Percentiles rank a stretch among this genome's conserved stretches.
These are phyloP conservation scores for Anableps anableps DNA, from an alignment of 2,797 vertebrate species.

Conservation along the genomic window DNA sequence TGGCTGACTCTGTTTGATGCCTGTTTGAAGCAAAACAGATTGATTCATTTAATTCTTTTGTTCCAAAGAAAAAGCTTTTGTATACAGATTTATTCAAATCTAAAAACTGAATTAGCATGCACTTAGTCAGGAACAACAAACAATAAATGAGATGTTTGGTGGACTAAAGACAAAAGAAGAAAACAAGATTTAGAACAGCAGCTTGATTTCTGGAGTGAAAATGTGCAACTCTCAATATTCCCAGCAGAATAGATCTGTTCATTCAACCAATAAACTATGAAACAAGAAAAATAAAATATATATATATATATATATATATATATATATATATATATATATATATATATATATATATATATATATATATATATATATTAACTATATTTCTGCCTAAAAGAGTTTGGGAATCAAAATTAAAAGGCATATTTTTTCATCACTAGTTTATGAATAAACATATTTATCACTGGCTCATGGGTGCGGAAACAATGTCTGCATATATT, in stretches of 20 bases:
- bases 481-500: conserved; percentile 36
- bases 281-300: not conserved
- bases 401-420: conserved; percentile 25
- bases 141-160: not conserved
- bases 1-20: conserved; percentile 82
- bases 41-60: not conserved
- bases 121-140: not conserved
- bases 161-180: conserved; percentile 2
- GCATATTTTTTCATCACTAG: conserved; percentile 6
- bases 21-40: conserved; percentile 60
- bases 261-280: conserved; percentile 11
- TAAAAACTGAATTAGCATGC: conserved; percentile 6
- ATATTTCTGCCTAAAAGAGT: conserved; percentile 8
- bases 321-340: no score
- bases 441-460: conserved; percentile 45
- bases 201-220: not conserved
- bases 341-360: no score
- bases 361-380: not conserved
- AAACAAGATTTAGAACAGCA: not conserved
- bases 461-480: conserved; percentile 25
- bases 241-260: not conserved
- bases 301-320: no score
- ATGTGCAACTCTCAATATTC: not conserved
- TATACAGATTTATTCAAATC: not conserved
- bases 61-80: not conserved